Evolutionary conservation across 2,113 vertebrate genomes (phyloP).

Genomic region (Glaucomys volans): DNA sequence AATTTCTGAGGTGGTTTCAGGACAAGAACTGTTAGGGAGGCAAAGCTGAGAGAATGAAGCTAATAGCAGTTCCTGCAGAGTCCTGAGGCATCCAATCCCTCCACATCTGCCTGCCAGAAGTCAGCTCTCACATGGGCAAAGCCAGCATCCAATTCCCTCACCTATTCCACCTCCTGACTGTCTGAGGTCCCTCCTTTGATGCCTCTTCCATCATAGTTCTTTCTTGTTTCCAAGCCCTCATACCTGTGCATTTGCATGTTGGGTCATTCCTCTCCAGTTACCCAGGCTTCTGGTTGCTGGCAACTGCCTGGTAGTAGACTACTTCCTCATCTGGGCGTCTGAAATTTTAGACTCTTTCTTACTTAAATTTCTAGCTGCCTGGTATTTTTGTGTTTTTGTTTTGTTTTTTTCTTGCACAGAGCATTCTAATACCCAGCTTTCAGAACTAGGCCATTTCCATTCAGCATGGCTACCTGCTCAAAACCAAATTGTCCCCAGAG

Average conservation of each 20-base stretch:
- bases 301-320: not conserved
- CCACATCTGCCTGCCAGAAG: conserved; percentile 51
- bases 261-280: not conserved
- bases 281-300: not conserved
- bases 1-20: not conserved
- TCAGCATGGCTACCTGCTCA: not conserved
- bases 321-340: conserved; percentile 46
- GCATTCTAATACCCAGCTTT: conserved; percentile 20
- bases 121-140: not conserved
- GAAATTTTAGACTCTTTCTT: conserved; percentile 19
- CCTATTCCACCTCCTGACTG: not conserved
- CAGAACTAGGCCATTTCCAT: not conserved
- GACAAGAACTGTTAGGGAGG: not conserved
- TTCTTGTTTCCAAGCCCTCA: not conserved
- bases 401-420: not conserved
- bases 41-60: not conserved
- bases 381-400: not conserved
- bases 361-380: conserved; percentile 41
- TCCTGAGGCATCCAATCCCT: not conserved
- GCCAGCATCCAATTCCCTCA: not conserved
- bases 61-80: not conserved
- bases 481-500: not conserved
- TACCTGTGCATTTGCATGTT: not conserved
- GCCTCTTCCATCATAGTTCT: not conserved
- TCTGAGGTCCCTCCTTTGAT: not conserved